Base-by-base conservation (phyloP, 2,888 invertebrate species). In the Meghimatium bilineatum region DNA sequence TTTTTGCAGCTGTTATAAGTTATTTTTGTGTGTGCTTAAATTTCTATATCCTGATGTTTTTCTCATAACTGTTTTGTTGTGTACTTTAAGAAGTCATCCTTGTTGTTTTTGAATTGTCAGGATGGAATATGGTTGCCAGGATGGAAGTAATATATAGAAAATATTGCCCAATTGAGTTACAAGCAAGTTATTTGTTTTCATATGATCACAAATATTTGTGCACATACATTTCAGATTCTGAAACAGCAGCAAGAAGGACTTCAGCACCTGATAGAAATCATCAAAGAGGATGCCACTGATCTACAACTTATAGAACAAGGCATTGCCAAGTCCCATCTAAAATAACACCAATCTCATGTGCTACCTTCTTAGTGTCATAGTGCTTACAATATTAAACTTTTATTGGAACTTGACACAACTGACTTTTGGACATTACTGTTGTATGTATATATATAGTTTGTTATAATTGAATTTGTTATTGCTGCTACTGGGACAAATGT, bases 191-290 rank as follows among this genome's bases (percentile, higher is more conserved):
- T n/a, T n/a, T n/a, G n/a, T n/a, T n/a, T n/a, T n/a, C n/a, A n/a
- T n/a, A n/a, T n/a, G n/a, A 44, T 12, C 44, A 44, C 44, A 44
- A 8, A 12, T 44, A 44, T 44, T 44, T 12, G 12, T 44, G 12
- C 44, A 44, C 44, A 44, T 44, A n/a, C n/a, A 1, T 49, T 90
- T 90, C 90, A 97, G 94, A 97, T 97, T 93, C 94, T 98, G 83
- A 95, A 95, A 75, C 95, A 97, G 94, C 97, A 98, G 91, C 98
- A 98, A 92, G 96, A 96, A 86, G 98, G 98, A 0, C 96, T 98
- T 95, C 95, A 96, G 49, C 97, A 97, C 90, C 94, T 98, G 34
- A 96, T 97, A 86, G 96, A 96, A 84, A 97, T 97, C 0, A 96
- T 97, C 49, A 96, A 96, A 88, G 95, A 96, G 79, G 98, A 98